Percentiles rank a stretch among this genome's conserved stretches.
phyloP scores from a whole-genome alignment of 2,888 invertebrate genomes.

The Ptychoptera albimana region DNA sequence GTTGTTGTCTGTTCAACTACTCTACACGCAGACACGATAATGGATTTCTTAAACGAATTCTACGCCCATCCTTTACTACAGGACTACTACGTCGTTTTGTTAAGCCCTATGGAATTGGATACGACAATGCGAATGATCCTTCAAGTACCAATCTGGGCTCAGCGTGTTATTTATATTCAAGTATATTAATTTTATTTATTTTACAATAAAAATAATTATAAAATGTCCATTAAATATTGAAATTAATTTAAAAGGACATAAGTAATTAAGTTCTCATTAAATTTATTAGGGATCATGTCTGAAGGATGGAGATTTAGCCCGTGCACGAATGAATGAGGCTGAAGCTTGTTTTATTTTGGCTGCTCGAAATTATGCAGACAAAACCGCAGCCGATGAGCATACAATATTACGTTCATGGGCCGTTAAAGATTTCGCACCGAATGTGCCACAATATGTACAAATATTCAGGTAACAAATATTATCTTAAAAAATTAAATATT shows the following conservation, averaged over 20 bases:
- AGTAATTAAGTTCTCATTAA: no score
- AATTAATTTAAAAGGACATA: no score
- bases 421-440: conserved; percentile 94
- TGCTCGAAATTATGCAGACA: conserved; percentile 89
- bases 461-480: conserved; percentile 50
- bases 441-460: conserved; percentile 94
- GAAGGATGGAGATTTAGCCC: conserved; percentile 86
- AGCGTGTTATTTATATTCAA: conserved; percentile 84
- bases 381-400: conserved; percentile 80
- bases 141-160: conserved; percentile 94
- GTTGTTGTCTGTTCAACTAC: conserved; percentile 96
- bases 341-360: conserved; percentile 95
- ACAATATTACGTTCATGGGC: conserved; percentile 86
- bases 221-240: no score
- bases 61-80: conserved; percentile 91
- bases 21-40: conserved; percentile 89
- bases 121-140: conserved; percentile 97
- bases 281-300: conserved; percentile 76
- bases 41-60: conserved; percentile 98
- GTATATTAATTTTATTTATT: conserved; percentile 13
- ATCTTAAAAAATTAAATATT: no score
- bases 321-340: conserved; percentile 94
- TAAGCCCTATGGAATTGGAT: conserved; percentile 95
- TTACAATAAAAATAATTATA: no score
- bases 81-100: conserved; percentile 87